These are phyloP conservation scores for Dipus sagitta DNA, from an alignment of 2,797 vertebrate species.

Conservation along the genomic window DNA sequence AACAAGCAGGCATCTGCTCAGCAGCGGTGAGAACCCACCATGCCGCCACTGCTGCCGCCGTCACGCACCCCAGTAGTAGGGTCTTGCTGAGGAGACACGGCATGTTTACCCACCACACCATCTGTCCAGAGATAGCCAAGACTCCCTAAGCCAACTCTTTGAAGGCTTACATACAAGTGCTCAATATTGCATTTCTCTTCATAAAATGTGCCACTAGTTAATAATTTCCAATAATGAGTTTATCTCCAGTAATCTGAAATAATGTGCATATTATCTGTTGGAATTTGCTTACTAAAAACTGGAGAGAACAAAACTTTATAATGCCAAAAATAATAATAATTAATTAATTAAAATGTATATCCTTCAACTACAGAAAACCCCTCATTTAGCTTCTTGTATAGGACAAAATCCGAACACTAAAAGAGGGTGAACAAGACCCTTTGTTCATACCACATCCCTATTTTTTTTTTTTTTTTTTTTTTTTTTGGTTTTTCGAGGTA, in stretches of 20 bases:
- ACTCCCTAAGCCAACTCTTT: conserved; percentile 55
- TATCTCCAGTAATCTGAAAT: not conserved
- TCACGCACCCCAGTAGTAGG: not conserved
- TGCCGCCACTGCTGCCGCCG: conserved; percentile 68
- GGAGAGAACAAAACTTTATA: not conserved
- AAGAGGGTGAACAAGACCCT: not conserved
- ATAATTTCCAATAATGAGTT: conserved; percentile 24
- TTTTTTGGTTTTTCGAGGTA: too few species aligned
- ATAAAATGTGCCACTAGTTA: conserved; percentile 7
- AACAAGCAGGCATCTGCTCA: conserved; percentile 77
- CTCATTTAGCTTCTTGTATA: not conserved
- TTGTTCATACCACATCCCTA: not conserved
- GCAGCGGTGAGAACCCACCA: conserved; percentile 70
- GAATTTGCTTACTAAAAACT: not conserved
- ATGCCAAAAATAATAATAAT: not conserved
- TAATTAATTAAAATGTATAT: not conserved
- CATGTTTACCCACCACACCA: conserved; percentile 33
- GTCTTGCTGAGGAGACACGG: not conserved
- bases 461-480: not conserved
- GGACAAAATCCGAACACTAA: not conserved
- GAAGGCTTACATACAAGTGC: conserved; percentile 80
- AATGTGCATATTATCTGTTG: not conserved
- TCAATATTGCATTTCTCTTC: conserved; percentile 69
- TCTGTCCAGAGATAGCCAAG: conserved; percentile 33
- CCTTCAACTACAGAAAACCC: not conserved